Base-by-base conservation (phyloP, 2,888 invertebrate species). In the Doris montereyensis region DNA sequence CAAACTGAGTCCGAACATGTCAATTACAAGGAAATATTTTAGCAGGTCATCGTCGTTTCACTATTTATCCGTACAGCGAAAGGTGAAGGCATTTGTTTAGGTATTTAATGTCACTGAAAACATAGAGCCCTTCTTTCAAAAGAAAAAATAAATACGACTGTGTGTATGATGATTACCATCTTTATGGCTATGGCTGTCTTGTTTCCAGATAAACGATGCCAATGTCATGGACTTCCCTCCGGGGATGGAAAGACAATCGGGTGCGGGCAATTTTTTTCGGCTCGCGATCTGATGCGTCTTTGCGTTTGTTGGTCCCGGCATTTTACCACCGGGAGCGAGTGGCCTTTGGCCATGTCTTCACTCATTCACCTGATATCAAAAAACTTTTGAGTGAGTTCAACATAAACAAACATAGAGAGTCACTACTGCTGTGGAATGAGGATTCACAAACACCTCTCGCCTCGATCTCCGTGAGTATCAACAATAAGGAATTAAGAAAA, bases 171-270 rank as follows among this genome's bases (percentile, higher is more conserved):
- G n/a, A n/a, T n/a, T n/a, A n/a, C n/a, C n/a, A n/a, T n/a, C n/a
- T n/a, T n/a, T n/a, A n/a, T n/a, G n/a, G n/a, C n/a, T n/a, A n/a
- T n/a, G n/a, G n/a, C n/a, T n/a, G n/a, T n/a, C n/a, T n/a, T n/a
- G n/a, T n/a, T n/a, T n/a, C n/a, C n/a, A n/a, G n/a, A n/a, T n/a
- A n/a, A n/a, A n/a, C n/a, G n/a, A n/a, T n/a, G n/a, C n/a, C n/a
- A n/a, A n/a, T n/a, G n/a, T n/a, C n/a, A n/a, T n/a, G n/a, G n/a
- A 92, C 93, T 5, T 98, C 97, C 90, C 93, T 98, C 35, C 94
- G 94, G 68, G 97, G 97, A 76, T 98, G 97, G 95, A 94, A 94
- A 81, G 98, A 98, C 92, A 98, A 98, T 92, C 94, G 95, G 91
- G 96, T 98, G 62, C 94, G 97, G 83, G 97, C 96, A 35, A 92